phyloP scores from a whole-genome alignment of 1,140 invertebrate species.

The Trialeurodes vaporariorum region DNA sequence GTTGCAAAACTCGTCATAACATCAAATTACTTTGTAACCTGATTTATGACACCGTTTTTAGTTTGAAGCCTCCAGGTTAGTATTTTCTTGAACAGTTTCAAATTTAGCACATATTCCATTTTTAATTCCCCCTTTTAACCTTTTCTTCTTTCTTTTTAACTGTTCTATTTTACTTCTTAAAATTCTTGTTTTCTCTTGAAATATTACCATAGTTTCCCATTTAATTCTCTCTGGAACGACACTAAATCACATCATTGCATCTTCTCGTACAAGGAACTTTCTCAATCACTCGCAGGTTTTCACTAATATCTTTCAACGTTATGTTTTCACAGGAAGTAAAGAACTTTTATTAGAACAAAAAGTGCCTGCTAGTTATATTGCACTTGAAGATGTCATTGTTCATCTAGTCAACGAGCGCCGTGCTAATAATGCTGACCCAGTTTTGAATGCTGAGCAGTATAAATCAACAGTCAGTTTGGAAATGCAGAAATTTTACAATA shows the following conservation, averaged over 20 bases:
- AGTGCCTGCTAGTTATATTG: conserved; percentile 90
- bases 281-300: no score
- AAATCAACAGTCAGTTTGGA: conserved; percentile 54
- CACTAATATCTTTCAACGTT: no score
- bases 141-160: no score
- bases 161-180: no score
- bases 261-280: no score
- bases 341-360: conserved; percentile 84
- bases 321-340: conserved; percentile 60
- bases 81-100: no score
- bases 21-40: conserved; percentile 82
- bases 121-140: no score
- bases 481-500: conserved; percentile 45
- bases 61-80: conserved; percentile 65
- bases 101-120: no score
- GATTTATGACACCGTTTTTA: conserved; percentile 89
- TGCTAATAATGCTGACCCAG: conserved; percentile 62
- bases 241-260: no score
- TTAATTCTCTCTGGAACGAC: no score
- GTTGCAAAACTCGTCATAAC: conserved; percentile 80
- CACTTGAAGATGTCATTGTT: conserved; percentile 81
- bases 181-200: no score
- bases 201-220: no score
- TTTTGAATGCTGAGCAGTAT: conserved; percentile 78
- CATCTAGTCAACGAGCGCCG: conserved; percentile 62